Percentiles rank a stretch among this genome's conserved stretches.
These are phyloP conservation scores for Galemys pyrenaicus DNA, from an alignment of 2,113 vertebrate genomes.

Conservation along the genomic window DNA sequence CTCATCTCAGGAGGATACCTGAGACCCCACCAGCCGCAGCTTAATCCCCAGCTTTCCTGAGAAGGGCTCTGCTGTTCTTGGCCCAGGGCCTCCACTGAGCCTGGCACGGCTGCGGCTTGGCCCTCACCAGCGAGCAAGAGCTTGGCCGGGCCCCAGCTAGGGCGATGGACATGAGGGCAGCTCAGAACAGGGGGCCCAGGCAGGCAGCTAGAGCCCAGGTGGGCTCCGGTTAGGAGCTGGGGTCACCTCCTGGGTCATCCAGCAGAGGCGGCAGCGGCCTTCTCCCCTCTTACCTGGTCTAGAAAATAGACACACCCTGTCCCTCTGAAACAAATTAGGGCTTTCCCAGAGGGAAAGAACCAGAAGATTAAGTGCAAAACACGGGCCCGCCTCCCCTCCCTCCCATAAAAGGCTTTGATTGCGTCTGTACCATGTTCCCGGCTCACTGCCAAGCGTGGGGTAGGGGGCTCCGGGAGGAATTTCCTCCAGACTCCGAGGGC, in stretches of 20 bases:
- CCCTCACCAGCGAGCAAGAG: constrained; percentile 49
- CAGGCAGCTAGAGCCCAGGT: neutral
- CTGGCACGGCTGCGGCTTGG: constrained; percentile 73
- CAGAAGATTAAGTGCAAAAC: neutral
- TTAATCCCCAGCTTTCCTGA: constrained; percentile 80
- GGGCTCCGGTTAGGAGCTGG: neutral
- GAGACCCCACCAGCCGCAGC: neutral
- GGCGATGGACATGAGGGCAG: constrained; percentile 35
- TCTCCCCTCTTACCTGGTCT: neutral
- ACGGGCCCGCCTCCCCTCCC: neutral
- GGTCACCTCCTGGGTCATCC: neutral
- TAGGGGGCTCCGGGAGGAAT: neutral
- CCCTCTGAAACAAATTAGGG: neutral
- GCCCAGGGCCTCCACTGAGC: constrained; percentile 64
- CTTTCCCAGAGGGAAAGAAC: neutral
- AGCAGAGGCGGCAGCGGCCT: rapidly evolving
- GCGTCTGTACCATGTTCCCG: neutral
- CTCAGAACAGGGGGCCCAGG: neutral
- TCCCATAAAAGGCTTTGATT: neutral
- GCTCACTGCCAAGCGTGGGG: neutral
- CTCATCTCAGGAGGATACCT: constrained; percentile 32
- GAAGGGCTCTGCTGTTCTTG: constrained; percentile 76
- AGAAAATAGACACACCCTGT: neutral
- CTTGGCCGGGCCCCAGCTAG: constrained; percentile 54
- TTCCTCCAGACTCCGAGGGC: neutral